These are phyloP conservation scores for Hydrozoanthus tunicans DNA, from an alignment of 64 coral and sea anemone species.

Conservation along the genomic window DNA sequence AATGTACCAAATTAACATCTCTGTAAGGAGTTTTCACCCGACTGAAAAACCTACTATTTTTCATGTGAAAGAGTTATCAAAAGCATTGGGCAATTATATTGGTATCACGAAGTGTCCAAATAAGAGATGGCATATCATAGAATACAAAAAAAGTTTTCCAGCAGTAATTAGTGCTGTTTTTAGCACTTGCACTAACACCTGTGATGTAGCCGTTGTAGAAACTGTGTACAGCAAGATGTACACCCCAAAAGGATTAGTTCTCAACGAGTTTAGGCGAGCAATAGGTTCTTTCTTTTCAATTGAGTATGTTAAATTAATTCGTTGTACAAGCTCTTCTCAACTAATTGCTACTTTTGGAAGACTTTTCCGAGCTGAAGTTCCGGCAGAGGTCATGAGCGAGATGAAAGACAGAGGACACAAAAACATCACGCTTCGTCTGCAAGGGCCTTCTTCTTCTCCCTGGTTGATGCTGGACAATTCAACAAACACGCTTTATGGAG, in stretches of 20 bases:
- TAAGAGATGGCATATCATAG: constrained; percentile 14
- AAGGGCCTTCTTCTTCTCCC: constrained; percentile 1
- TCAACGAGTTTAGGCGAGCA: not conserved
- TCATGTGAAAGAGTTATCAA: constrained; percentile 1
- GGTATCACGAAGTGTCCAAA: constrained; percentile 26
- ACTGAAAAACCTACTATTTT: constrained; percentile 35
- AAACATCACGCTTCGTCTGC: constrained; percentile 1
- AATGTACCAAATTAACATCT: constrained; percentile 51
- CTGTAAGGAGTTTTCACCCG: not conserved
- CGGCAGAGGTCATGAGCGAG: not conserved
- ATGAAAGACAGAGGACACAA: constrained; percentile 23
- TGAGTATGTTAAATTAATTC: not conserved
- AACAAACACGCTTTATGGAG: constrained; percentile 17
- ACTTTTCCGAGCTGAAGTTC: constrained; percentile 28
- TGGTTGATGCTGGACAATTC: constrained; percentile 40
- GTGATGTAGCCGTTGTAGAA: constrained; percentile 29
- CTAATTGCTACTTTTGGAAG: constrained; percentile 51
- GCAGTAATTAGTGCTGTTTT: not conserved
- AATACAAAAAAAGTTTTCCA: constrained; percentile 23
- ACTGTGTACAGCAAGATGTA: constrained; percentile 6
- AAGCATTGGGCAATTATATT: not conserved
- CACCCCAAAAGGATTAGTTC: not conserved
- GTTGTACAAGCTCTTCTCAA: constrained; percentile 42
- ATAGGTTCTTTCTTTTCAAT: constrained; percentile 18
- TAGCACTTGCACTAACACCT: constrained; percentile 37